These are phyloP conservation scores for Antitype chi DNA, from an alignment of 2,888 invertebrate species.

Conservation along the genomic window DNA sequence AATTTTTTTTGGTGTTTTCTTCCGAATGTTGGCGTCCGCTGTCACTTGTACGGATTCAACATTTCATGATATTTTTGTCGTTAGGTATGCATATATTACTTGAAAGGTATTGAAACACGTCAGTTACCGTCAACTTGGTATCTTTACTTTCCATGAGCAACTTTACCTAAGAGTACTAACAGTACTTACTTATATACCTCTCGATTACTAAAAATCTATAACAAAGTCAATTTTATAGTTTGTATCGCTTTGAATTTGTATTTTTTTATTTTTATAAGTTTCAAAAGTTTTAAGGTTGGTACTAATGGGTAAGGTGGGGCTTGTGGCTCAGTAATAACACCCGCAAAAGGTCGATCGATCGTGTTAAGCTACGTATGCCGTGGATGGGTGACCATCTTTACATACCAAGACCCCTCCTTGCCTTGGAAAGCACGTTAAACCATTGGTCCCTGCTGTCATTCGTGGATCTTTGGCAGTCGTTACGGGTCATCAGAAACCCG, in stretches of 20 bases:
- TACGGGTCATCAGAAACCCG: too few relatives aligned
- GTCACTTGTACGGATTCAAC: constrained; percentile 81
- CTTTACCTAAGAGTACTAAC: not conserved
- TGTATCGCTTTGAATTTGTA: not conserved
- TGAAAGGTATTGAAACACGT: constrained; percentile 37
- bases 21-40: constrained; percentile 73
- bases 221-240: not conserved
- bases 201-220: not conserved
- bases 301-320: too few relatives aligned
- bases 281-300: not conserved
- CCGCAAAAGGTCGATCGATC: too few relatives aligned
- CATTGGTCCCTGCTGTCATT: too few relatives aligned
- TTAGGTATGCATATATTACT: constrained; percentile 70
- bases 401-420: too few relatives aligned
- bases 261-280: not conserved
- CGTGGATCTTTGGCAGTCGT: too few relatives aligned
- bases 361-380: too few relatives aligned
- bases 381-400: too few relatives aligned
- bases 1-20: not conserved
- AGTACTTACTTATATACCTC: not conserved
- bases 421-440: too few relatives aligned
- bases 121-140: not conserved
- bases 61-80: constrained; percentile 76
- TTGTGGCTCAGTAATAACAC: too few relatives aligned
- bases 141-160: not conserved